Percentiles rank a stretch among this genome's conserved stretches.
These are phyloP conservation scores for Brachypodius melanocephalos DNA, from an alignment of 2,113 vertebrate genomes.

Conservation along the genomic window DNA sequence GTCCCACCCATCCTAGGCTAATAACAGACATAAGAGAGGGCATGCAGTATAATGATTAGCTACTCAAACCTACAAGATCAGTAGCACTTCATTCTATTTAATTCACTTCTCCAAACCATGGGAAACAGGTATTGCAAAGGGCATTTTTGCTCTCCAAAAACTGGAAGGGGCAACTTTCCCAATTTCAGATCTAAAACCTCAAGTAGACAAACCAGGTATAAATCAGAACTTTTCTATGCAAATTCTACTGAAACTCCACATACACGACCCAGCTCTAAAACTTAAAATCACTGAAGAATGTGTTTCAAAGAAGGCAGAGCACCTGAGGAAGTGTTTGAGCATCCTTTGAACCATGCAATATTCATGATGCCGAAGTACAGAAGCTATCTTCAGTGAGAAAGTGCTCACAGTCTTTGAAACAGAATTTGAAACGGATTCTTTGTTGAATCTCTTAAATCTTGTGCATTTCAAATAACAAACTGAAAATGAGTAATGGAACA, in stretches of 20 bases:
- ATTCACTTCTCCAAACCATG: neutral
- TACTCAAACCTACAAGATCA: neutral
- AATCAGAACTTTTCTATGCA: neutral
- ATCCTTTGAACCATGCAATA: neutral
- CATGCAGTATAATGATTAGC: neutral
- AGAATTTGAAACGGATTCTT: neutral
- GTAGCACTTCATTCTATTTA: neutral
- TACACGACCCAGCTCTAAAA: neutral
- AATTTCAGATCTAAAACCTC: neutral
- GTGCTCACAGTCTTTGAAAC: neutral
- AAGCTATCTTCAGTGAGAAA: neutral
- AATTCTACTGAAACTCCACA: neutral
- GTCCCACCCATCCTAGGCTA: neutral
- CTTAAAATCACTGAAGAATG: neutral
- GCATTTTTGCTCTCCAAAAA: neutral
- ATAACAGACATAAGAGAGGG: neutral
- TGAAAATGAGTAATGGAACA: neutral
- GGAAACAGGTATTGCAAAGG: neutral
- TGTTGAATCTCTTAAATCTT: neutral
- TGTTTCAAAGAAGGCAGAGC: neutral
- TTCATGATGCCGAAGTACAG: neutral
- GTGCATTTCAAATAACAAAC: neutral
- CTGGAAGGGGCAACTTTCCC: neutral
- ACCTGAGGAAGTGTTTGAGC: neutral
- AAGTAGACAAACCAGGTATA: fast-evolving